Evolutionary conservation across 2,113 vertebrate species (phyloP).

Genomic region (Notiomystis cincta): DNA sequence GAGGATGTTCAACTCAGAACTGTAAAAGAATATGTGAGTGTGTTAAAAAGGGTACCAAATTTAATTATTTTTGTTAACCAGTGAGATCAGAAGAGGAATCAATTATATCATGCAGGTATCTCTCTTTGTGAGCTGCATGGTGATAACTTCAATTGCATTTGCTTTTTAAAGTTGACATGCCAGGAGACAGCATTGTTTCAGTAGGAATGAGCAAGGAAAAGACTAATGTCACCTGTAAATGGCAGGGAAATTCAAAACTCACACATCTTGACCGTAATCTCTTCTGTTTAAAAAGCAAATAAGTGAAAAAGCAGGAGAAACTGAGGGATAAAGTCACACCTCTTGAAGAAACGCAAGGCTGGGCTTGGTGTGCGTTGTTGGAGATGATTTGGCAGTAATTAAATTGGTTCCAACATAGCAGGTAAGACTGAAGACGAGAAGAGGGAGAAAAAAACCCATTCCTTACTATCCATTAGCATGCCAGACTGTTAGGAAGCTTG

Average conservation of each 20-base stretch:
- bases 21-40: neutral
- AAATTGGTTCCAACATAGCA: neutral
- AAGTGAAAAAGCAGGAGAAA: neutral
- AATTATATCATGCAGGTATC: neutral
- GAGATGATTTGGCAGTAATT: neutral
- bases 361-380: neutral
- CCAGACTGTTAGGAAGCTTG: neutral
- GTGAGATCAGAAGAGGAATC: conserved; percentile 24
- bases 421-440: neutral
- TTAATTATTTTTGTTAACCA: neutral
- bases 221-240: neutral
- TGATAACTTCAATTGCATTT: neutral
- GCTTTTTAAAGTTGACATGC: neutral
- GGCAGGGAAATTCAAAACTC: neutral
- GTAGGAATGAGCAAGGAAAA: neutral
- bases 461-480: neutral
- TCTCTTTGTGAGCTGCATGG: neutral
- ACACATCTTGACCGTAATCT: neutral
- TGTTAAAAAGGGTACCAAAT: neutral
- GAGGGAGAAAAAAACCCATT: neutral
- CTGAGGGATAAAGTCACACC: neutral
- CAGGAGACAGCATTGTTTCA: conserved; percentile 11
- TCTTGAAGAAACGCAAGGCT: neutral
- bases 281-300: neutral
- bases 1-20: neutral